These are phyloP conservation scores for Coptodon rendalli DNA, from an alignment of 2,113 vertebrate species.

Conservation along the genomic window DNA sequence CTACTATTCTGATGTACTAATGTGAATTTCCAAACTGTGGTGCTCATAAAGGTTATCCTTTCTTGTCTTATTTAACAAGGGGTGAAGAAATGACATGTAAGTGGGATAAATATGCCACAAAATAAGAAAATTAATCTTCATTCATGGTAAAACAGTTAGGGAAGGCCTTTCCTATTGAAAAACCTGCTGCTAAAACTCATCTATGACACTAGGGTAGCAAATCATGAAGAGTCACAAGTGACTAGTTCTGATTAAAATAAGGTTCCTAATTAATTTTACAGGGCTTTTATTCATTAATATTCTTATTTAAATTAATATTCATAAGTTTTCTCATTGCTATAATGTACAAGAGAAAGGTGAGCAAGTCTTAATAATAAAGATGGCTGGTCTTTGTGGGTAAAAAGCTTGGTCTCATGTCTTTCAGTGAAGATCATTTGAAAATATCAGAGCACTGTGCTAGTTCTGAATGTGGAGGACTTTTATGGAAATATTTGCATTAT, in stretches of 20 bases:
- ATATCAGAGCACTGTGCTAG: background rate
- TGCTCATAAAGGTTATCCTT: background rate
- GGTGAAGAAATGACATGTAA: background rate
- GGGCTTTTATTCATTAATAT: background rate
- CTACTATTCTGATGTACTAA: background rate
- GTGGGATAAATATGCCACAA: background rate
- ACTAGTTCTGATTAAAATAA: background rate
- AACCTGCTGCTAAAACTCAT: background rate
- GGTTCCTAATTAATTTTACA: background rate
- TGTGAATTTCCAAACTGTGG: background rate
- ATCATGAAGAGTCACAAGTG: background rate
- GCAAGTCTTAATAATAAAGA: conserved; percentile 2
- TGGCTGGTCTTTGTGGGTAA: background rate
- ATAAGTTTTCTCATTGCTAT: background rate
- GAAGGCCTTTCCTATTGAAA: background rate
- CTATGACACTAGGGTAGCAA: background rate
- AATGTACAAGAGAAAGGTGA: background rate
- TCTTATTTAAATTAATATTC: background rate
- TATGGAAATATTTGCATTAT: conserved; percentile 36
- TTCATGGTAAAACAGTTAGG: background rate
- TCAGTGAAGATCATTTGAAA: conserved; percentile 33
- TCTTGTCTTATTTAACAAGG: background rate
- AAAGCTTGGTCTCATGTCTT: background rate
- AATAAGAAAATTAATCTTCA: background rate
- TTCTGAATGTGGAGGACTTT: conserved; percentile 14